These are phyloP conservation scores for Tympanuchus pallidicinctus DNA, from an alignment of 2,113 vertebrate genomes.

Conservation along the genomic window DNA sequence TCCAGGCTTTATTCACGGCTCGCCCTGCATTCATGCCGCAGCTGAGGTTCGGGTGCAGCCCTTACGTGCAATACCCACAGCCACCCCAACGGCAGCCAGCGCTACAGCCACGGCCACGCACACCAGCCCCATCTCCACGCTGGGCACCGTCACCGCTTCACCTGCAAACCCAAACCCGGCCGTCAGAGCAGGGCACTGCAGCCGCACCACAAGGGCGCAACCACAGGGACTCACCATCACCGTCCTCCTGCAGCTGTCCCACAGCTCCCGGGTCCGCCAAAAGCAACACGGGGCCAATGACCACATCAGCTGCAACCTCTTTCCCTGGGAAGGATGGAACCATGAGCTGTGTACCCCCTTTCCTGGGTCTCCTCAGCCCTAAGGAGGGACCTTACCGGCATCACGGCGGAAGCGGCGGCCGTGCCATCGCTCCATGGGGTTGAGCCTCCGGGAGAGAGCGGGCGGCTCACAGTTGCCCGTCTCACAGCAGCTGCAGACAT, in stretches of 20 bases:
- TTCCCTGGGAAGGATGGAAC: neutral
- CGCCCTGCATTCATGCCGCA: rapidly evolving
- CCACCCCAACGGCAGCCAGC: neutral
- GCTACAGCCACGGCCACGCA: neutral
- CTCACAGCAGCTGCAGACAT: constrained; percentile 63
- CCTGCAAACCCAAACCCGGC: neutral
- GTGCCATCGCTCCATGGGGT: neutral
- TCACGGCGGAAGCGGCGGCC: constrained; percentile 17
- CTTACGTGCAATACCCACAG: neutral
- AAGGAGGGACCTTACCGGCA: rapidly evolving
- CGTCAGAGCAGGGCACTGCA: rapidly evolving
- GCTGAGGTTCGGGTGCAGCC: neutral
- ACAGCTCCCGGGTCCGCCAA: rapidly evolving
- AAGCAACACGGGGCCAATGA: constrained; percentile 34
- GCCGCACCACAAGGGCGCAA: rapidly evolving
- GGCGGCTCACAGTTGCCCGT: neutral
- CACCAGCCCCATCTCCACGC: neutral
- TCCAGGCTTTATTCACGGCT: neutral
- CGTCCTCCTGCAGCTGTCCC: neutral
- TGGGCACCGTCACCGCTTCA: rapidly evolving
- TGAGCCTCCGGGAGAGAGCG: neutral
- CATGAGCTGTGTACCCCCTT: rapidly evolving
- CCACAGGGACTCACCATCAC: neutral
- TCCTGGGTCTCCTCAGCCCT: rapidly evolving
- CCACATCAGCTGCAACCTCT: constrained; percentile 3